Conservation (phyloP, 2,113 vertebrate species). For the Osmerus mordax region DNA sequence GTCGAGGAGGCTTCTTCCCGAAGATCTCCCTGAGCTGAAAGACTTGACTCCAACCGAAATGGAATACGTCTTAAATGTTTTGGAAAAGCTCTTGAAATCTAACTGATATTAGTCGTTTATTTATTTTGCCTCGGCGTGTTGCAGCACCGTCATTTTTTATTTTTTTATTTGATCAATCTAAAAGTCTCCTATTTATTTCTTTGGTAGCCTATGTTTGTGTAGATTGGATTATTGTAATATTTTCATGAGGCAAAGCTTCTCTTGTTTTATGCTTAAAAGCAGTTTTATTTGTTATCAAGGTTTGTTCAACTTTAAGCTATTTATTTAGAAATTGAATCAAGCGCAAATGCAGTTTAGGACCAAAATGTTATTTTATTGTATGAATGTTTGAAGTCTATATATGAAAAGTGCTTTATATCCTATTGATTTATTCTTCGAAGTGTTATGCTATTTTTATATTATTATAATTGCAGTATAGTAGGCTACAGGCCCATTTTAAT, state of each 20-base stretch:
- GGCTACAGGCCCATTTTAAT: neutral
- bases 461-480: neutral
- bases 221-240: neutral
- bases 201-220: neutral
- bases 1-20: constrained; percentile 49
- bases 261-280: constrained; percentile 14
- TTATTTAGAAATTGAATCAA: constrained; percentile 1
- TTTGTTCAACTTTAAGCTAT: neutral
- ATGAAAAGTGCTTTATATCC: neutral
- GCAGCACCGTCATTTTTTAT: neutral
- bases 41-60: constrained; percentile 58
- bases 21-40: constrained; percentile 47
- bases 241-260: constrained; percentile 7
- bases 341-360: constrained; percentile 7
- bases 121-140: neutral
- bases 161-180: constrained; percentile 8
- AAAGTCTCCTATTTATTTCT: neutral
- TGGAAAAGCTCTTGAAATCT: constrained; percentile 52
- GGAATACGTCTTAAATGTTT: constrained; percentile 39
- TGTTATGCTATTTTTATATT: neutral
- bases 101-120: constrained; percentile 27
- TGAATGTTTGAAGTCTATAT: neutral
- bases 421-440: neutral
- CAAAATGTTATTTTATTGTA: constrained; percentile 4
- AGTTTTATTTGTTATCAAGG: constrained; percentile 11